Evolutionary conservation across 2,888 invertebrate species (phyloP).

Genomic region (Epinotia brunnichana): DNA sequence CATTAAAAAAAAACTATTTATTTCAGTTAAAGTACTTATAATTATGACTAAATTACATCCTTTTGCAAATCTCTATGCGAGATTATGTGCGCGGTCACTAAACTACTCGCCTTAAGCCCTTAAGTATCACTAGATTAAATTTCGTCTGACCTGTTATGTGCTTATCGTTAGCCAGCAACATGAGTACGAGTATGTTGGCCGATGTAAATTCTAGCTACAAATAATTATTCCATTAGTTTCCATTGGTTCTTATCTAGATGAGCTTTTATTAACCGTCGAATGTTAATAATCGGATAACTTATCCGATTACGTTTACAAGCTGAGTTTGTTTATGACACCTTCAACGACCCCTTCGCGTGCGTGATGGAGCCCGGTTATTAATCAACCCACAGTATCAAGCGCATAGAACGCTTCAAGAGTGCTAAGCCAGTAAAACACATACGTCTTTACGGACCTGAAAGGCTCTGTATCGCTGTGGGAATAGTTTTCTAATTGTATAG

Average conservation of each 20-base stretch:
- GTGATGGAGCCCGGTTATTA: conserved; percentile 28
- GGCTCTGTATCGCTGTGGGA: neutral
- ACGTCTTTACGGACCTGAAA: neutral
- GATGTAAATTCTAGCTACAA: neutral
- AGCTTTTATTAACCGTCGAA: conserved; percentile 34
- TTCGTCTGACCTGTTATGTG: too few relatives aligned
- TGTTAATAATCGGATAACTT: conserved; percentile 39
- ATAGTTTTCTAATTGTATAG: conserved; percentile 21
- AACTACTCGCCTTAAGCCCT: too few relatives aligned
- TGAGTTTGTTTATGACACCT: conserved; percentile 41
- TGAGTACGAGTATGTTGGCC: too few relatives aligned
- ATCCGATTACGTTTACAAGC: conserved; percentile 36
- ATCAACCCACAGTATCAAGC: conserved; percentile 10
- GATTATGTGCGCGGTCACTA: too few relatives aligned
- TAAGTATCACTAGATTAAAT: neutral
- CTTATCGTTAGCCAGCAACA: neutral
- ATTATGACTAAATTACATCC: too few relatives aligned
- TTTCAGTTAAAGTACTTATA: too few relatives aligned
- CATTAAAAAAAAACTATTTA: too few relatives aligned
- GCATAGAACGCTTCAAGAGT: neutral
- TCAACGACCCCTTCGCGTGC: conserved; percentile 41
- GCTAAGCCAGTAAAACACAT: neutral
- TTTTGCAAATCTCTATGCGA: too few relatives aligned
- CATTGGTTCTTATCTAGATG: neutral
- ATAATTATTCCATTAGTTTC: neutral